These are phyloP conservation scores for Laticauda laticaudata DNA, from an alignment of 2,113 vertebrate species.

Conservation along the genomic window DNA sequence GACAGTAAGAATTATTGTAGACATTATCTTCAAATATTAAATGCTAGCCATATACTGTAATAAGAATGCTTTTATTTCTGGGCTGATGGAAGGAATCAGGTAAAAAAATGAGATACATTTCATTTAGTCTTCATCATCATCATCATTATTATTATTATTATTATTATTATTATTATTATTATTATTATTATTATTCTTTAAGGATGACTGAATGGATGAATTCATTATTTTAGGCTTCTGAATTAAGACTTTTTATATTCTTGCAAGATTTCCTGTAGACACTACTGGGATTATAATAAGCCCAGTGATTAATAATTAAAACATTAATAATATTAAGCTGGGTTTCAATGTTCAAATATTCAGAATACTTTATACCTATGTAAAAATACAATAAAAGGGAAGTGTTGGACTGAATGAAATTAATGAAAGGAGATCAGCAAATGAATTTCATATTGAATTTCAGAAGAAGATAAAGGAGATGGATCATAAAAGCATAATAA, in stretches of 20 bases:
- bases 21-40: background rate
- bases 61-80: background rate
- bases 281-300: background rate
- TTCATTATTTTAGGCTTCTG: background rate
- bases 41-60: background rate
- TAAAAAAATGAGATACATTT: background rate
- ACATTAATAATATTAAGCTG: background rate
- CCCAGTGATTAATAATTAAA: background rate
- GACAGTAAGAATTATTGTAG: slow-evolving; percentile 41
- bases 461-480: background rate
- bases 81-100: background rate
- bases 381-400: background rate
- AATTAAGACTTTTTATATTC: background rate
- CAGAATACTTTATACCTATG: background rate
- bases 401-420: background rate
- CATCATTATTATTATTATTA: too few species aligned
- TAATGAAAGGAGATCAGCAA: background rate
- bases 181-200: background rate
- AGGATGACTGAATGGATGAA: background rate
- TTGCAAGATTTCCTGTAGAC: background rate
- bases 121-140: background rate
- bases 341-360: background rate
- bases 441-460: background rate
- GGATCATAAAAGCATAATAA: background rate
- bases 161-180: too few species aligned